Evolutionary conservation across 2,888 invertebrate species (phyloP).

Genomic region (Ceraclea dissimilis): DNA sequence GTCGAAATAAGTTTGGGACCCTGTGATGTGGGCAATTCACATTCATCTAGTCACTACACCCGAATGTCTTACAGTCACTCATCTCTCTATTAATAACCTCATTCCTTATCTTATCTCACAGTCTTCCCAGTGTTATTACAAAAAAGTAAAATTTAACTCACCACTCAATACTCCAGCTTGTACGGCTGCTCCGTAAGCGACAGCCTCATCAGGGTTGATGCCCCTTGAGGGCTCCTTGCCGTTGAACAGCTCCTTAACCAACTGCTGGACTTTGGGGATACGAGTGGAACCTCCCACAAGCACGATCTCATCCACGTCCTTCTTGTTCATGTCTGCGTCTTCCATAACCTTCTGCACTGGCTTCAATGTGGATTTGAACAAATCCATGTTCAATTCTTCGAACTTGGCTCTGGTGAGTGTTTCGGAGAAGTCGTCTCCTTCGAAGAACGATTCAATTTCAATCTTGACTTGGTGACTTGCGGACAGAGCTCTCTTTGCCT

Average conservation of each 20-base stretch:
- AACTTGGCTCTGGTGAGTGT: constrained; percentile 97
- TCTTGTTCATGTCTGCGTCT: constrained; percentile 98
- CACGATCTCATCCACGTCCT: constrained; percentile 97
- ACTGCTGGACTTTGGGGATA: constrained; percentile 95
- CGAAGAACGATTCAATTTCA: constrained; percentile 97
- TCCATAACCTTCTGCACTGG: constrained; percentile 90
- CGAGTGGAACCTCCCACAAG: constrained; percentile 98
- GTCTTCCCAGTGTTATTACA: too few species aligned
- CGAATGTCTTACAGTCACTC: too few species aligned
- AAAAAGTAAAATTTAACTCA: too few species aligned
- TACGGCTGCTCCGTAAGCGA: constrained; percentile 97
- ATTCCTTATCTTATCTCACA: too few species aligned
- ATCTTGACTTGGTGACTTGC: constrained; percentile 93
- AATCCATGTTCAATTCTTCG: constrained; percentile 94
- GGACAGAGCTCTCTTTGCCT: constrained; percentile 93
- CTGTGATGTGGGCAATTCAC: too few species aligned
- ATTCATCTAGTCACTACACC: too few species aligned
- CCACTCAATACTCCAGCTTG: constrained; percentile 95
- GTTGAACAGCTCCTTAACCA: constrained; percentile 91
- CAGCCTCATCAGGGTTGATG: constrained; percentile 98
- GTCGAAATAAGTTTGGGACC: too few species aligned
- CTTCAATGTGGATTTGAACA: constrained; percentile 86
- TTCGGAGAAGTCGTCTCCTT: constrained; percentile 98
- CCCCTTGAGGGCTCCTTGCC: constrained; percentile 98
- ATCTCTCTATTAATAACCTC: too few species aligned